Percentiles rank a stretch among this genome's conserved stretches.
These are phyloP conservation scores for Anas platyrhynchos DNA, from an alignment of 2,113 vertebrate genomes.

Conservation along the genomic window DNA sequence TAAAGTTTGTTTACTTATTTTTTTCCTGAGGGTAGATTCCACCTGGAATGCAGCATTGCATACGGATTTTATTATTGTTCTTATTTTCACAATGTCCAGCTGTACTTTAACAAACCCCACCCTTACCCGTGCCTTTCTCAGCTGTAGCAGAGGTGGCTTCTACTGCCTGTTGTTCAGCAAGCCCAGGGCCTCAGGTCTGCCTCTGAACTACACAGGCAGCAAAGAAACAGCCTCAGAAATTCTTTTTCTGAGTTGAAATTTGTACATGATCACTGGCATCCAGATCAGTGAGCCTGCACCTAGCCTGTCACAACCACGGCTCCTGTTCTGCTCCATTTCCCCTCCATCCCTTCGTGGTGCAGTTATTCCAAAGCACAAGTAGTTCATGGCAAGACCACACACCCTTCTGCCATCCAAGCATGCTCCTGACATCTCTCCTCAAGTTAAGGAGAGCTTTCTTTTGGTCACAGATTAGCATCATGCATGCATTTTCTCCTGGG, in stretches of 20 bases:
- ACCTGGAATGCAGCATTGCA: neutral
- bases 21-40: rapidly evolving
- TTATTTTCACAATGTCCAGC: neutral
- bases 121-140: rapidly evolving
- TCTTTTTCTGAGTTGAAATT: rapidly evolving
- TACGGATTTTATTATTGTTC: neutral
- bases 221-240: neutral
- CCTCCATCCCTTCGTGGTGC: neutral
- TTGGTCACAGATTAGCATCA: neutral
- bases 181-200: too few species aligned
- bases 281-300: rapidly evolving
- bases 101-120: neutral
- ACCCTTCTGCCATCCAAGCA: rapidly evolving
- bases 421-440: neutral
- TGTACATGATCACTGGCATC: rapidly evolving
- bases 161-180: rapidly evolving
- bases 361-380: neutral
- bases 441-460: neutral
- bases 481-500: rapidly evolving
- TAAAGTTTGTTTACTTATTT: neutral
- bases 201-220: rapidly evolving
- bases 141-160: rapidly evolving
- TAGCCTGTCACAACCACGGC: rapidly evolving
- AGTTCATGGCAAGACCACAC: rapidly evolving
- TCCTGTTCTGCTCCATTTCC: neutral